A percentile compares a stretch with the other conserved stretches of the same genome.
Evolutionary conservation across 2,888 invertebrate species (phyloP).

Genomic region (Allacma fusca): DNA sequence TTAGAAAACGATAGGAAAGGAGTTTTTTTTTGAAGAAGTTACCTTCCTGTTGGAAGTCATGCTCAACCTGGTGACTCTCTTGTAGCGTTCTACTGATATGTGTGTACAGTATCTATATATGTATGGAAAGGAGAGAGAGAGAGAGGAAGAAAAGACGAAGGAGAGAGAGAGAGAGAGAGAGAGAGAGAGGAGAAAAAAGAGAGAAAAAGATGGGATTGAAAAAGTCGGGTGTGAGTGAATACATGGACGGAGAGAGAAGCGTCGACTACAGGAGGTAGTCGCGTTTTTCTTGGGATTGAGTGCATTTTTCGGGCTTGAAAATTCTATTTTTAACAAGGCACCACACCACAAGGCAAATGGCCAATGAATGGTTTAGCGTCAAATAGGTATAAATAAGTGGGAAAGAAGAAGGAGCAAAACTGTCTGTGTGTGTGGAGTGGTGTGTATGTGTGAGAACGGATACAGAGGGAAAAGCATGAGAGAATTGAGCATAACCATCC

Average conservation of each 20-base stretch:
- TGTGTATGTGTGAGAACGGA: neutral
- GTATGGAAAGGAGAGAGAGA: neutral
- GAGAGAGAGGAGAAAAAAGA: neutral
- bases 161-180: neutral
- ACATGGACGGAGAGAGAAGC: neutral
- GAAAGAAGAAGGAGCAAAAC: constrained; percentile 20
- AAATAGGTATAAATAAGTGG: constrained; percentile 53
- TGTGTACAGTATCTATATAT: too few relatives aligned
- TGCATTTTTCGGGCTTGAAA: constrained; percentile 49
- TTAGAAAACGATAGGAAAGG: constrained; percentile 19
- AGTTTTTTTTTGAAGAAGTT: constrained; percentile 14
- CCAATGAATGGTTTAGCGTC: constrained; percentile 56
- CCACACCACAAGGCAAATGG: constrained; percentile 59
- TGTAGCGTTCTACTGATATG: too few relatives aligned
- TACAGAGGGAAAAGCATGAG: constrained; percentile 11
- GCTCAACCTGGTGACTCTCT: neutral
- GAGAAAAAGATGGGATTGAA: constrained; percentile 26
- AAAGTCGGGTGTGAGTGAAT: constrained; percentile 11
- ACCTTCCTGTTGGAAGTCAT: neutral
- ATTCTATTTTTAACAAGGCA: constrained; percentile 51
- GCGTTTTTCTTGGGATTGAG: constrained; percentile 41
- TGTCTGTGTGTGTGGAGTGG: constrained; percentile 2
- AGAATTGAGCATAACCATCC: constrained; percentile 4
- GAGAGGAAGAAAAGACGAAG: neutral
- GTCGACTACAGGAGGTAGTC: constrained; percentile 33